Percentiles rank a stretch among this genome's conserved stretches.
Conservation (phyloP, 2,888 invertebrate genomes). For the Saturnia japonica region DNA sequence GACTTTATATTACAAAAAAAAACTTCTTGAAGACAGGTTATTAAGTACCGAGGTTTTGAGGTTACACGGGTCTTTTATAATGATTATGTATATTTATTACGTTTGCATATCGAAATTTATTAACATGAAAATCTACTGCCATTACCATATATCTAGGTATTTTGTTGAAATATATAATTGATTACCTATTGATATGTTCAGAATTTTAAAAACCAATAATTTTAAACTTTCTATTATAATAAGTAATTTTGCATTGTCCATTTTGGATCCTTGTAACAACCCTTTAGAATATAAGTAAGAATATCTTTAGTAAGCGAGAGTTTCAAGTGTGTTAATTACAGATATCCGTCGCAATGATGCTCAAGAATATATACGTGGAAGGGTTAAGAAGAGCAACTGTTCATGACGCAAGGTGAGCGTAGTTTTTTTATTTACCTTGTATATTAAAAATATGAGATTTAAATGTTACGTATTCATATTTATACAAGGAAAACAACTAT, state of each 20-base stretch:
- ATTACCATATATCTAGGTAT: too few species aligned
- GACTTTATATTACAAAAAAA: background rate
- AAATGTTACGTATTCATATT: background rate
- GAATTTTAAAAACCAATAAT: too few species aligned
- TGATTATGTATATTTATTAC: too few species aligned
- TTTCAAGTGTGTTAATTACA: conserved; percentile 41
- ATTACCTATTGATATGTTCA: too few species aligned
- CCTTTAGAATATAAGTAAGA: background rate
- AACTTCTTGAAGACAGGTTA: background rate
- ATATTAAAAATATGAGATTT: conserved; percentile 2
- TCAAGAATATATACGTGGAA: conserved; percentile 78
- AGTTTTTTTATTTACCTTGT: conserved; percentile 13
- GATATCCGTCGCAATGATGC: conserved; percentile 65
- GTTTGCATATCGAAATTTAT: too few species aligned
- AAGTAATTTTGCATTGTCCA: too few species aligned
- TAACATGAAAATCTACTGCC: too few species aligned
- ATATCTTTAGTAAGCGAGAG: background rate
- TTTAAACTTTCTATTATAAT: background rate
- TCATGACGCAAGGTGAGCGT: conserved; percentile 76
- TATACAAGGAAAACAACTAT: background rate
- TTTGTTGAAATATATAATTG: too few species aligned
- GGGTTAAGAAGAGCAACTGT: conserved; percentile 80
- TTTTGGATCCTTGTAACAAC: background rate
- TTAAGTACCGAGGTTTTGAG: background rate
- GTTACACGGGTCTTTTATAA: background rate